A percentile compares a stretch with the other conserved stretches of the same genome.
Evolutionary conservation across 2,797 vertebrate species (phyloP).

Genomic region (Oreochromis grahami): DNA sequence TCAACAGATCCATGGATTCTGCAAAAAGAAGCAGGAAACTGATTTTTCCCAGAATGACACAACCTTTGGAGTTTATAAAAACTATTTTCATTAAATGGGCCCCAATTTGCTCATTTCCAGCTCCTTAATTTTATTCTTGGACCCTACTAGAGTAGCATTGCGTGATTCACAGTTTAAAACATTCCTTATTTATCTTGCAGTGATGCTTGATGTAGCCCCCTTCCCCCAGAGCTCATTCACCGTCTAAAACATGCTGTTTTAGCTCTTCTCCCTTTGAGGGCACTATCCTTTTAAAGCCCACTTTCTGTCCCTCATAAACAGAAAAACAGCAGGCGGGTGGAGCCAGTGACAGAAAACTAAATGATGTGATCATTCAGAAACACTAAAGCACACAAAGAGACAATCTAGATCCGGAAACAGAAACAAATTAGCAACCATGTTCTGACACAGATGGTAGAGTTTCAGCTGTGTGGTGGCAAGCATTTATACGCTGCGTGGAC

Average conservation of each 20-base stretch:
- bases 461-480: neutral
- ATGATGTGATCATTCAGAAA: neutral
- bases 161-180: neutral
- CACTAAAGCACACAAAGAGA: neutral
- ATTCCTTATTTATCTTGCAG: neutral
- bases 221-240: neutral
- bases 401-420: neutral
- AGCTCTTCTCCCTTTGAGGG: neutral
- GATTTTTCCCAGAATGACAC: neutral
- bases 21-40: neutral
- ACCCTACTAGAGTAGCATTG: neutral
- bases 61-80: neutral
- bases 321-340: neutral
- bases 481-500: rapidly evolving
- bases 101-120: neutral
- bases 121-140: neutral
- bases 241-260: neutral
- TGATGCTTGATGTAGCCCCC: neutral
- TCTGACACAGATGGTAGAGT: neutral
- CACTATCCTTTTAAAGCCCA: neutral
- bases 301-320: neutral
- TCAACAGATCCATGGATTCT: conserved; percentile 89
- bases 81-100: neutral
- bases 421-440: neutral
- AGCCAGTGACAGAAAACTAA: neutral